Percentiles rank a stretch among this genome's conserved stretches.
These are phyloP conservation scores for Cancer borealis DNA, from an alignment of 2,888 invertebrate species.

Conservation along the genomic window DNA sequence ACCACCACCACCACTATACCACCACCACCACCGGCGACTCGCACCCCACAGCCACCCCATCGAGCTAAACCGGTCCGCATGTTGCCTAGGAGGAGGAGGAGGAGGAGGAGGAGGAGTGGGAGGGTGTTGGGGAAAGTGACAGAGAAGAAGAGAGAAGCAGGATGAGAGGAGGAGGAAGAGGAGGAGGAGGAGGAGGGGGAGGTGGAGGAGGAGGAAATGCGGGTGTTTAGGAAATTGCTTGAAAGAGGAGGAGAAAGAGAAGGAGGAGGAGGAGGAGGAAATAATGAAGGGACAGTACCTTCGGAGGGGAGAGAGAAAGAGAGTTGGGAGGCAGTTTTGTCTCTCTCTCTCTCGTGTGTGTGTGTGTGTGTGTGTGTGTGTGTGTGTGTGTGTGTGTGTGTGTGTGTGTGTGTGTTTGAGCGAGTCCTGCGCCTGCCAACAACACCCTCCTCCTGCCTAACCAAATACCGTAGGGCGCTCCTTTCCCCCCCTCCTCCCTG, in stretches of 20 bases:
- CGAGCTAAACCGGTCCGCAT: conserved; percentile 5
- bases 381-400: conserved; percentile 40
- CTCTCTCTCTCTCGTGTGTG: neutral
- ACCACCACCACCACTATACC: neutral
- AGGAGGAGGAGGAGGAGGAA: conserved; percentile 23
- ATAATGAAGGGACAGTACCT: neutral
- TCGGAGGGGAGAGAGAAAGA: neutral
- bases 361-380: conserved; percentile 14
- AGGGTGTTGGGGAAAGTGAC: neutral
- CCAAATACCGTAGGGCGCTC: conserved; percentile 45
- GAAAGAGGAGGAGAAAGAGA: neutral
- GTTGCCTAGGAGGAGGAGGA: conserved; percentile 21
- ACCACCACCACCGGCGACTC: conserved; percentile 1
- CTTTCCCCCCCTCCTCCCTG: neutral
- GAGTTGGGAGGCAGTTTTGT: neutral
- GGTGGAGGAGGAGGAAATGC: neutral
- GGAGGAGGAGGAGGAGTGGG: neutral
- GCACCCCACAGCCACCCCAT: conserved; percentile 8
- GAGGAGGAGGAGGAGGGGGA: neutral
- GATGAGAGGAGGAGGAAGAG: neutral
- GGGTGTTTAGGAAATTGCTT: neutral
- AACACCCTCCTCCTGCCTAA: conserved; percentile 21
- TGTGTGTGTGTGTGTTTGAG: neutral
- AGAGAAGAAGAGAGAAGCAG: neutral
- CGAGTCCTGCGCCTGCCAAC: conserved; percentile 28